Base-by-base conservation (phyloP, 1,140 invertebrate genomes). In the Phortica variegata region DNA sequence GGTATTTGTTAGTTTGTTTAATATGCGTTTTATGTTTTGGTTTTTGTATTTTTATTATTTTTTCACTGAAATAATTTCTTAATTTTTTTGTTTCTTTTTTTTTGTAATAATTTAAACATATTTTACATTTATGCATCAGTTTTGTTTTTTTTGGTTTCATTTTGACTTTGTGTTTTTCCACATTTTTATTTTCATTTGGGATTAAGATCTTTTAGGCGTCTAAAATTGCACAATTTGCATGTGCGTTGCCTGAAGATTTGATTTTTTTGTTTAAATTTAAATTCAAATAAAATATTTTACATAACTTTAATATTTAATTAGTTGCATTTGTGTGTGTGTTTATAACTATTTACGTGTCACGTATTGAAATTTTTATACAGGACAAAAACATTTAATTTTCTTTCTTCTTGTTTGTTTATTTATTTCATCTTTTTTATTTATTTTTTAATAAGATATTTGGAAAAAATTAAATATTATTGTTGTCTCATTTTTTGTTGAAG, bases 231-330 rank as follows among this genome's bases (percentile, higher is more conserved):
- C 50, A 61, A 58, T 47, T 63, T 48, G 29, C 48, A 50, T 58
- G 51, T 46, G 45, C 51, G 55, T 41, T 29, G 34, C 54, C 21
- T 45, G 38, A 32, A 20, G 18, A 33, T 39, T 33, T 43, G 23
- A 26, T 41, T n/a, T 47, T 37, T 33, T 17, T 49, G 37, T 34
- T 32, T 44, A 29, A 49, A 40, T 33, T 58, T 48, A 49, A 65
- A 65, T 65, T 65, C 65, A 65, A 57, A 55, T 68, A 57, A 68
- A 63, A 68, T 68, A 68, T 68, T 51, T 68, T 68, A 68, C 63
- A 68, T 68, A 68, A 26, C 5, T 26, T 26, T 10, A 68, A 68
- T 68, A 68, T 68, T 65, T 48, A 33, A 18, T 42, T 63, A 47
- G 21, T 34, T 48, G 44, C 29, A 47, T 50, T 50, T 41, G 43